Base-by-base conservation (phyloP, 2,113 vertebrate species). In the Anolis sagrei region DNA sequence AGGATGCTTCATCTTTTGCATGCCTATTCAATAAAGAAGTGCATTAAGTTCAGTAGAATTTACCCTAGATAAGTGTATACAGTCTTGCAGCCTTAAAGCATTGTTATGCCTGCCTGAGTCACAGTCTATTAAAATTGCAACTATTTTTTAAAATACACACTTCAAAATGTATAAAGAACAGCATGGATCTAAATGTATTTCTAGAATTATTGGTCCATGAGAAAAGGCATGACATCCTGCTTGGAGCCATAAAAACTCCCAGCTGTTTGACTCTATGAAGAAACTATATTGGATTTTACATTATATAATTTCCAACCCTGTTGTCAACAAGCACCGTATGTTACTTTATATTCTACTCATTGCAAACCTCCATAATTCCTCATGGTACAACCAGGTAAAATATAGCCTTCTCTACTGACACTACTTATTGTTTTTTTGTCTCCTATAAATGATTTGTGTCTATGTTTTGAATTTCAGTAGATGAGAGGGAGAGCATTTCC, bases 371-470 rank as follows among this genome's bases (percentile, higher is more conserved):
- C 77, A 83, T 96, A 96, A 96, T 93, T 96, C 91, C 92, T 96
- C 87, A 85, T 95, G 93, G 87, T 95, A 95, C 1, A 1, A 83
- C 89, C 93, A 92, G 95, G 90, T 94, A 92, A 95, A 95, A 95
- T 95, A 96, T 93, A 94, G 91, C 79, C 88, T 87, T 93, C 85
- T 84, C 81, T 93, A 93, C 93, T 94, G 95, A 93, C 92, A 93
- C 90, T 93, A 91, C 95, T 96, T 95, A 95, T 88, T 95, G 93
- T 91, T 95, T 95, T 5, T 94, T 95, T 95, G 94, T 96, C 95
- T 95, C 89, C 87, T 95, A 91, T 87, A 96, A 95, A 92, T 96
- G 94, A 96, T 95, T 95, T 94, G 95, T 95, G 85, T 54, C 85
- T 93, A 69, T 95, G 92, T 93, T 95, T 95, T 93, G 91, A 94